These are phyloP conservation scores for Gobiocypris rarus DNA, from an alignment of 2,113 vertebrate species.

Conservation along the genomic window DNA sequence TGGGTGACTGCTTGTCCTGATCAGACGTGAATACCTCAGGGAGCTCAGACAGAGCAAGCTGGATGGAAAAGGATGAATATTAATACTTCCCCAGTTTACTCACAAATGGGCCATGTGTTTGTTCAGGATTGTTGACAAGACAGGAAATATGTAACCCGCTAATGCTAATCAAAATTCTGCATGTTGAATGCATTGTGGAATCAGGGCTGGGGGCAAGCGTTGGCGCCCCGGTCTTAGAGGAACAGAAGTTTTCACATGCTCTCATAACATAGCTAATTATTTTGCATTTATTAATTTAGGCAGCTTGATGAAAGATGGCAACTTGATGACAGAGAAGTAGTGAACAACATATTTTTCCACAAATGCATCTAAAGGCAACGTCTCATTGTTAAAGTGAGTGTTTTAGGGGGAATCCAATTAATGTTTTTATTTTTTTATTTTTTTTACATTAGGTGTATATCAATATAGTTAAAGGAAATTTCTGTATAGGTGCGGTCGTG, in stretches of 20 bases:
- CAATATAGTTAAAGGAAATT: neutral
- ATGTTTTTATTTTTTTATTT: neutral
- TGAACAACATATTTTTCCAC: neutral
- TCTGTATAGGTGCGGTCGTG: neutral
- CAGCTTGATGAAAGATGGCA: neutral
- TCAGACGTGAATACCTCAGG: conserved; percentile 14
- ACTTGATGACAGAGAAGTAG: neutral
- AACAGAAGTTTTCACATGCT: neutral
- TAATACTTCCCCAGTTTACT: conserved; percentile 16
- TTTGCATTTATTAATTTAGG: neutral
- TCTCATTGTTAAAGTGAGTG: neutral
- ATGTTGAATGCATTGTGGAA: neutral
- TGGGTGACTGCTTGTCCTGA: conserved; percentile 34
- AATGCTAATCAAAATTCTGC: neutral
- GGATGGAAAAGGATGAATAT: conserved; percentile 38
- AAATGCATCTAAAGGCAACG: neutral
- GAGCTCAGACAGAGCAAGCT: conserved; percentile 12
- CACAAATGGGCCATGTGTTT: conserved; percentile 8
- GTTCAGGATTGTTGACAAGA: conserved; percentile 8
- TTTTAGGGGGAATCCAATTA: neutral
- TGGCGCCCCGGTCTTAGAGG: neutral
- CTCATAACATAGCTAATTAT: neutral
- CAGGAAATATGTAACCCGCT: neutral
- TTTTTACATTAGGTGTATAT: neutral
- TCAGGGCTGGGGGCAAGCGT: neutral